These are phyloP conservation scores for Aphidius colemani DNA, from an alignment of 2,888 invertebrate genomes.

Conservation along the genomic window DNA sequence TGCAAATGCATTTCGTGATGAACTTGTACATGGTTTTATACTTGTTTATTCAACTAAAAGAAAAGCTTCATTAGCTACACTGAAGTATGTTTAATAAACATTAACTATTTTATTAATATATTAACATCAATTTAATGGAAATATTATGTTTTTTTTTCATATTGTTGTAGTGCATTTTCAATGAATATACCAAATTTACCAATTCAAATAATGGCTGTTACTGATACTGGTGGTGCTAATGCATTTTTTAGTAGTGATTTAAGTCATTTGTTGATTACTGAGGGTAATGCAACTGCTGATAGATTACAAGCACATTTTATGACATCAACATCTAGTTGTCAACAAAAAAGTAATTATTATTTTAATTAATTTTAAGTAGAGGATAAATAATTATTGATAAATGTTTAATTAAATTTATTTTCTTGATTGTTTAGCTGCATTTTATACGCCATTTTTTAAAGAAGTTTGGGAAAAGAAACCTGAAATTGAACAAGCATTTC, in stretches of 20 bases:
- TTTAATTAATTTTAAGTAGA: background rate
- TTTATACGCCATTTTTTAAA: slow-evolving; percentile 94
- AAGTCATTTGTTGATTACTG: slow-evolving; percentile 87
- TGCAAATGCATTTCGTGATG: slow-evolving; percentile 88
- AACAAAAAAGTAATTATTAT: slow-evolving; percentile 76
- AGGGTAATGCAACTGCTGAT: slow-evolving; percentile 92
- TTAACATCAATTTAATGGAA: background rate
- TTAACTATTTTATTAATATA: slow-evolving; percentile 6
- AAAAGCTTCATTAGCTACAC: slow-evolving; percentile 90
- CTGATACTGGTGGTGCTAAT: slow-evolving; percentile 86
- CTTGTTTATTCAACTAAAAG: slow-evolving; percentile 93
- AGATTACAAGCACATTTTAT: slow-evolving; percentile 88
- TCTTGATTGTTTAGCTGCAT: slow-evolving; percentile 71
- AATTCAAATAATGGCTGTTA: slow-evolving; percentile 91
- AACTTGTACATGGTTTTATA: slow-evolving; percentile 92
- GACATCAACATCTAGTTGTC: slow-evolving; percentile 83
- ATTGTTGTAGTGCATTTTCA: slow-evolving; percentile 77
- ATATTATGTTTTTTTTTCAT: background rate
- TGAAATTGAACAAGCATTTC: slow-evolving; percentile 91
- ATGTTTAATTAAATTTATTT: slow-evolving; percentile 1
- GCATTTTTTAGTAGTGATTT: slow-evolving; percentile 90
- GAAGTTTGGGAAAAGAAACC: slow-evolving; percentile 96
- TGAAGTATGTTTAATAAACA: slow-evolving; percentile 69
- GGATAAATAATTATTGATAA: background rate
- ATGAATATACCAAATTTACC: slow-evolving; percentile 91